Base-by-base conservation (phyloP, 2,888 invertebrate species). In the Eupsilia transversa region DNA sequence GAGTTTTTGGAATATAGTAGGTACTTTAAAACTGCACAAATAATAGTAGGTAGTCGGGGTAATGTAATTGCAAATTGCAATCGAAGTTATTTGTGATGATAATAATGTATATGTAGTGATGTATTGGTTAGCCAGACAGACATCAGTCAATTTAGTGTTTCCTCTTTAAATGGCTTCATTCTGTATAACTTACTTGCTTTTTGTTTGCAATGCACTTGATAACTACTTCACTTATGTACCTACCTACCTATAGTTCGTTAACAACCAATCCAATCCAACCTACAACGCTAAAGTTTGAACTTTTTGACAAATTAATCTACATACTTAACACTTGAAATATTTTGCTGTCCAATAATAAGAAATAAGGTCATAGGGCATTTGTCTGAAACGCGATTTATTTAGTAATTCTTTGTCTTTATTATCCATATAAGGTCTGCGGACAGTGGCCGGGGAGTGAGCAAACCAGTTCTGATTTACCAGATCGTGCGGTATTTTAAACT, bases 391-490 rank as follows among this genome's bases (percentile, higher is more conserved):
- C 72, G 77, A 82, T 85, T 85, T 75, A 86, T 83, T 79, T 80
- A 84, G 72, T 79, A 66, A 87, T 87, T 90, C 90, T 91, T 92
- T 92, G 91, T 91, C 88, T 92, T 91, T 90, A 92, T 92, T 86
- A 84, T 85, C 83, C 83, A 81, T 89, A 89, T 84, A 90, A 88
- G 90, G 92, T 80, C 79, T 83, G 85, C 81, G 79, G 65, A 81
- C 77, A 85, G 90, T 88, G 88, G 88, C 92, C 92, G 91, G 92
- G 90, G 91, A 92, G 92, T 91, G 87, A 89, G 84, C 83, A 94
- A 96, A 96, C 96, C 94, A 90, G 96, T 96, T 94, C 93, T 93
- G 93, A 94, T 95, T 95, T 95, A 94, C 94, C 93, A 94, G 94
- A 94, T 95, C 94, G 94, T 94, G 94, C 90, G 91, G 94, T 93